Conservation (phyloP, 2,113 vertebrate species). For the Sciurus niger region DNA sequence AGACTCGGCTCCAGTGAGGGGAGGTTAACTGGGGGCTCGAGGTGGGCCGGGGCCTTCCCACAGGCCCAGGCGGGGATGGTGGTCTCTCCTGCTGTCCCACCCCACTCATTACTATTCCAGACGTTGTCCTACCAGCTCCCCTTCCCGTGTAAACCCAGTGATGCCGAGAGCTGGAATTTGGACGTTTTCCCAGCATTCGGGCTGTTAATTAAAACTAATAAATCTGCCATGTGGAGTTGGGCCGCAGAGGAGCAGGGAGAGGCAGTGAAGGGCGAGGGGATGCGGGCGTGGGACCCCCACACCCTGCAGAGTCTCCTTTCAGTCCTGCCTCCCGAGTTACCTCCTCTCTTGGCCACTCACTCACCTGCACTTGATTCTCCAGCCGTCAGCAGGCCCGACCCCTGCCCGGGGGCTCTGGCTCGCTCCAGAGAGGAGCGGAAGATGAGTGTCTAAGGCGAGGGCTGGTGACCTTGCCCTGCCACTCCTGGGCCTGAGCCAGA, state of each 20-base stretch:
- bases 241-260: conserved; percentile 62
- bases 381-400: neutral
- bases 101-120: conserved; percentile 86
- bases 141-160: conserved; percentile 86
- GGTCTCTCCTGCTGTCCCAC: conserved; percentile 4
- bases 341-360: conserved; percentile 76
- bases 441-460: neutral
- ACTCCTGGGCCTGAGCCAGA: neutral
- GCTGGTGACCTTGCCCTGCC: neutral
- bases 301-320: conserved; percentile 20
- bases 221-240: conserved; percentile 88
- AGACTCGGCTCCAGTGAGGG: neutral
- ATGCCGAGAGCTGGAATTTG: conserved; percentile 88
- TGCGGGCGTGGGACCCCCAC: conserved; percentile 73
- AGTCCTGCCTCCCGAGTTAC: conserved; percentile 73
- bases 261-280: conserved; percentile 45
- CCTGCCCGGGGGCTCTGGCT: neutral
- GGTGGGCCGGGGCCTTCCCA: too few relatives aligned
- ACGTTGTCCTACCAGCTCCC: conserved; percentile 81
- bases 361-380: conserved; percentile 71
- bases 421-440: neutral
- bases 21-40: neutral
- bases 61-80: neutral
- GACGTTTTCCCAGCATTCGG: conserved; percentile 89
- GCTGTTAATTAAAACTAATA: conserved; percentile 91